Conservation (phyloP, 2,113 vertebrate genomes). For the Sminthopsis crassicaudata region DNA sequence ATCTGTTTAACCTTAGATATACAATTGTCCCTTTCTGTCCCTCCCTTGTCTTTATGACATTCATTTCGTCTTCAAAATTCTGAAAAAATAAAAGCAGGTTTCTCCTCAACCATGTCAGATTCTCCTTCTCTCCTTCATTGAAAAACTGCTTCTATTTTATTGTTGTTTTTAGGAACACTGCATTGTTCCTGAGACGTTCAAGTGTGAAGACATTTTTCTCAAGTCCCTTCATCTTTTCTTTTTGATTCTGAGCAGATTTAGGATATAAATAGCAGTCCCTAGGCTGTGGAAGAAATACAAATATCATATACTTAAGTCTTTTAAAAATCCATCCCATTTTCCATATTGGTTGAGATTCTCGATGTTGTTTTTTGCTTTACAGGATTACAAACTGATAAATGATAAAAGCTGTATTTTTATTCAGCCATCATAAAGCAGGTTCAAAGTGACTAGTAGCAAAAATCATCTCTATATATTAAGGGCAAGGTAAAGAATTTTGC, state of each 20-base stretch:
- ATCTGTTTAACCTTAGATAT: not conserved
- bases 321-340: not conserved
- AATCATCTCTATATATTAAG: not conserved
- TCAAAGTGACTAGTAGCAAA: not conserved
- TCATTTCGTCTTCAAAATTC: not conserved
- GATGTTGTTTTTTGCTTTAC: not conserved
- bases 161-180: not conserved
- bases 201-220: not conserved
- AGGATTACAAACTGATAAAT: not conserved
- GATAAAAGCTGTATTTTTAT: not conserved
- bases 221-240: not conserved
- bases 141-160: not conserved
- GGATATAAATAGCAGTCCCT: not conserved
- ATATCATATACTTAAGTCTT: not conserved
- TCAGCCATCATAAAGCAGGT: not conserved
- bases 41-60: not conserved
- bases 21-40: not conserved
- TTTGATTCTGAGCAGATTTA: not conserved
- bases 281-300: not conserved
- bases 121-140: fast-evolving
- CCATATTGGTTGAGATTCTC: not conserved
- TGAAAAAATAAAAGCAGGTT: not conserved
- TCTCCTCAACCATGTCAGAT: not conserved
- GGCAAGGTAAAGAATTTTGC: not conserved
- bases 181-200: fast-evolving